Percentiles rank a stretch among this genome's conserved stretches.
Evolutionary conservation across 2,888 invertebrate species (phyloP).

Genomic region (Cantharis rufa): DNA sequence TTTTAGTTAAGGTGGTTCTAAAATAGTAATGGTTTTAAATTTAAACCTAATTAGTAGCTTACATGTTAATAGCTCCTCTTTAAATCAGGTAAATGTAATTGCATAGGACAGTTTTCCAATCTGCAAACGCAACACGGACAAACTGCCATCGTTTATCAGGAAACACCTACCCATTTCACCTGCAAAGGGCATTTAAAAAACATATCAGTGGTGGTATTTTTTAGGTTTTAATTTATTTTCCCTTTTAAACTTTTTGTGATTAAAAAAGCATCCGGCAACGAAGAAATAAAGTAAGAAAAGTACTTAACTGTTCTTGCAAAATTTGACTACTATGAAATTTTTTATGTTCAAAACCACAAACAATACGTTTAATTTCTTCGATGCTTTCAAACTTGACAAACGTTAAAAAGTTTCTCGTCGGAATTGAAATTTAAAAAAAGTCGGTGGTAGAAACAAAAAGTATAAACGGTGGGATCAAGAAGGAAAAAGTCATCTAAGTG

Average conservation of each 20-base stretch:
- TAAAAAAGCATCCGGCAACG: neutral
- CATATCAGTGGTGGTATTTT: neutral
- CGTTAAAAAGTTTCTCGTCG: slow-evolving; percentile 19
- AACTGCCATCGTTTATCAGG: slow-evolving; percentile 26
- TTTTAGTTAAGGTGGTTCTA: neutral
- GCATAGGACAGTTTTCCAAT: slow-evolving; percentile 30
- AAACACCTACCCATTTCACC: slow-evolving; percentile 20
- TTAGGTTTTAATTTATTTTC: neutral
- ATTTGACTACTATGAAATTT: neutral
- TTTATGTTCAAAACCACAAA: slow-evolving; percentile 4
- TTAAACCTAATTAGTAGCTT: slow-evolving; percentile 17
- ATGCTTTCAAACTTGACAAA: slow-evolving; percentile 17
- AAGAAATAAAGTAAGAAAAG: neutral
- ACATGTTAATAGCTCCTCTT: slow-evolving; percentile 18
- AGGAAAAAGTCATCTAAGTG: slow-evolving; percentile 29
- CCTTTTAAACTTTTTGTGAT: neutral
- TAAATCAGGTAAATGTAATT: slow-evolving; percentile 24
- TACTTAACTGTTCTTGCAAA: neutral
- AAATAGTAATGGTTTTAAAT: neutral
- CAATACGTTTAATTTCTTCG: slow-evolving; percentile 24
- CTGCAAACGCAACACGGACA: slow-evolving; percentile 25
- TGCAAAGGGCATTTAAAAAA: slow-evolving; percentile 17
- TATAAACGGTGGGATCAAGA: slow-evolving; percentile 32
- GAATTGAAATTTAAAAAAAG: slow-evolving; percentile 23
- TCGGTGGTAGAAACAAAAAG: slow-evolving; percentile 28